Base-by-base conservation (phyloP, 2,113 vertebrate species). In the Petroica traversi region DNA sequence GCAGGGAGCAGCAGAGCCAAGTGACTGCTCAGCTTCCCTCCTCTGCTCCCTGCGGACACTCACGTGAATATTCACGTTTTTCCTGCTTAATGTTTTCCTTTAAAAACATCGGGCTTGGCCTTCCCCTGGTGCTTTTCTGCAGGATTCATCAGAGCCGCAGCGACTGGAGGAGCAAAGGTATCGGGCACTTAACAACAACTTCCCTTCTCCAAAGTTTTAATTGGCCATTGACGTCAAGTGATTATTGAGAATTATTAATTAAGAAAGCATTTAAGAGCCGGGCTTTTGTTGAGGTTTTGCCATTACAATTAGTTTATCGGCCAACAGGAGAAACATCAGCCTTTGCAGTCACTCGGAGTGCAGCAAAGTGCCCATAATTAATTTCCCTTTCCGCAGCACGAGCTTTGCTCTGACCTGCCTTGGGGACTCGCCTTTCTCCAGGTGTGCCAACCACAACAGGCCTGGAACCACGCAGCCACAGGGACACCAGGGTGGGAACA, bases 231-330 rank as follows among this genome's bases (percentile, higher is more conserved):
- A 95, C 95, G 95, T 97, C 96, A 97, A 96, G 63, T 88, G 92
- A 96, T 96, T 93, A 96, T 88, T 77, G 68, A 94, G 79, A 92
- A 83, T 93, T 95, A 95, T 97, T 97, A 95, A 95, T 96, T 96
- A 96, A 95, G 74, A 93, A 96, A 62, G 92, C 82, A 91, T 93
- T 94, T 95, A 92, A 92, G 67, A 66, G 51, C 6, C 2, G 73
- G 69, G 87, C 92, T 96, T 97, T 96, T 95, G 95, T 95, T 94
- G 87, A 94, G 93, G 61, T 83, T 95, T 93, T 48, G 86, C 91
- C 73, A 59, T 95, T 89, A 91, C 92, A 95, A 96, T 96, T 84
- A 96, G 89, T 95, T 96, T 93, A 94, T 77, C 31, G 2, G 89
- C 94, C 91, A 94, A 89, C 61, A 73, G 94, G 71, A 95, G 89